A percentile compares a stretch with the other conserved stretches of the same genome.
phyloP scores from a whole-genome alignment of 2,113 vertebrate genomes.

The Brienomyrus longianalis region DNA sequence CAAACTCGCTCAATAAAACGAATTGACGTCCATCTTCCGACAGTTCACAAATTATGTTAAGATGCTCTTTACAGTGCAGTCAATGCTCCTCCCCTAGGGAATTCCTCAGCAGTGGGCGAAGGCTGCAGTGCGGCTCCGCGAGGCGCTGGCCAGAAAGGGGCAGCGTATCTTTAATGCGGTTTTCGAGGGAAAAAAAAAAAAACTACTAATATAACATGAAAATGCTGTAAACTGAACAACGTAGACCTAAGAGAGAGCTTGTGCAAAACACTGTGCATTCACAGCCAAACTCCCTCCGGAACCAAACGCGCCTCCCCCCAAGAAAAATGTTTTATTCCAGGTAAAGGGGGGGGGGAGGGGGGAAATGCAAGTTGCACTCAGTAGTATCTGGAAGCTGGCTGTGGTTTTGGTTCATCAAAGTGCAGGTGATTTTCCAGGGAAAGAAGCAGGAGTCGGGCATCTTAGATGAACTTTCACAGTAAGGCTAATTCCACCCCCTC shows the following conservation, averaged over 20 bases:
- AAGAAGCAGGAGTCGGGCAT: slow-evolving; percentile 21
- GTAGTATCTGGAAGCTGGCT: background rate
- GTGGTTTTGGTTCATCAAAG: slow-evolving; percentile 28
- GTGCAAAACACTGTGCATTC: background rate
- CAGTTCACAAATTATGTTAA: background rate
- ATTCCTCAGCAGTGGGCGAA: background rate
- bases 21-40: slow-evolving; percentile 36
- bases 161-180: background rate
- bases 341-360: background rate
- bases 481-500: slow-evolving; percentile 34
- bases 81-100: background rate
- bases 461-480: slow-evolving; percentile 35
- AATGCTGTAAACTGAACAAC: background rate
- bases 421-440: slow-evolving; percentile 33
- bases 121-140: background rate
- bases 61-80: background rate
- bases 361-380: background rate
- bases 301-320: background rate
- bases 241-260: background rate
- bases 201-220: background rate
- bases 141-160: background rate
- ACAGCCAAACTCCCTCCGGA: background rate
- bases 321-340: background rate
- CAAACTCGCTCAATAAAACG: slow-evolving; percentile 40
- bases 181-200: background rate